A percentile compares a stretch with the other conserved stretches of the same genome.
These are phyloP conservation scores for Stictocephala bisonia DNA, from an alignment of 2,888 invertebrate species.

Conservation along the genomic window DNA sequence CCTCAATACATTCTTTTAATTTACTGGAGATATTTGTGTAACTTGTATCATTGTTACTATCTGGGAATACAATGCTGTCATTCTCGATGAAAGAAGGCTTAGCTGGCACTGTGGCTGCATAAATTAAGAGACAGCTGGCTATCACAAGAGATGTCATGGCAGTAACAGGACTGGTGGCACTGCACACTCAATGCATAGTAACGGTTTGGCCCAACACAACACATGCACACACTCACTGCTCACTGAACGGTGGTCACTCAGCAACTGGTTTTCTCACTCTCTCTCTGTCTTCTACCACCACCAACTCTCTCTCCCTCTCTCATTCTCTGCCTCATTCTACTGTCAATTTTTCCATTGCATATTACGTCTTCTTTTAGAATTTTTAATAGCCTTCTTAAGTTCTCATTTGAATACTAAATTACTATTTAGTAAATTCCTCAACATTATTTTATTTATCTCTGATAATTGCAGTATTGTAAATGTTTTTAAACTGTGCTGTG, in stretches of 20 bases:
- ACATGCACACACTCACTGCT: background rate
- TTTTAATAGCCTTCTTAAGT: no score
- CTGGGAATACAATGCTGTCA: slow-evolving; percentile 22
- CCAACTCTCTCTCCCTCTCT: background rate
- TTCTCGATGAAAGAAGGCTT: background rate
- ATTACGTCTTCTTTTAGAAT: no score
- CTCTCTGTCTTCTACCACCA: slow-evolving; percentile 4
- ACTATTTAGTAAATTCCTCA: no score
- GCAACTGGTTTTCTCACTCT: background rate
- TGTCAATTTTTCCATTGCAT: slow-evolving; percentile 8
- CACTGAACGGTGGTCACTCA: background rate
- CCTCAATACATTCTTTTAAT: slow-evolving; percentile 3
- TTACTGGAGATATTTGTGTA: background rate
- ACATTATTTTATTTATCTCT: no score
- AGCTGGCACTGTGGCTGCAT: background rate
- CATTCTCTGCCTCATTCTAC: background rate
- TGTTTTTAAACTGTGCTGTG: no score
- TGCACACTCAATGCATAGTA: background rate
- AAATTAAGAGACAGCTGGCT: background rate
- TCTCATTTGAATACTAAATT: no score
- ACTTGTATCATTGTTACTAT: background rate
- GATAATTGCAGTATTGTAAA: no score
- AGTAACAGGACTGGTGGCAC: background rate
- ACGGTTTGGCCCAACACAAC: background rate
- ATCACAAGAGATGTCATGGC: slow-evolving; percentile 11